A percentile compares a stretch with the other conserved stretches of the same genome.
Evolutionary conservation across 2,113 vertebrate genomes (phyloP).

Genomic region (Hylia prasina): DNA sequence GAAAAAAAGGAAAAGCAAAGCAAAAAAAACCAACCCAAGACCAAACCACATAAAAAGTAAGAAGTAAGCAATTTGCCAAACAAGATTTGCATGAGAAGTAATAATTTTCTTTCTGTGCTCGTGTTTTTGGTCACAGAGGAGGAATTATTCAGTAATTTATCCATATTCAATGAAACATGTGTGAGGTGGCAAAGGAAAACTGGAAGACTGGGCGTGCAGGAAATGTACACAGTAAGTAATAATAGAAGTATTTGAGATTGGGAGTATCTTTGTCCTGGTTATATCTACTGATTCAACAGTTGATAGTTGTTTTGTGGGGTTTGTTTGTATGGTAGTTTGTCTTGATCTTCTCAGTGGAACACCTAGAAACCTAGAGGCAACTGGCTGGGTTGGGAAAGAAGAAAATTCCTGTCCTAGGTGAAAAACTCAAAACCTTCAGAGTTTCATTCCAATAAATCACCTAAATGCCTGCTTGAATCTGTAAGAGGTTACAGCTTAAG

Average conservation of each 20-base stretch:
- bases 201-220: constrained; percentile 39
- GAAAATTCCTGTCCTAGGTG: neutral
- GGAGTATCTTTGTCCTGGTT: neutral
- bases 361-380: neutral
- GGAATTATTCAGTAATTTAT: constrained; percentile 71
- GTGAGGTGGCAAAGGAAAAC: constrained; percentile 81
- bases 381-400: neutral
- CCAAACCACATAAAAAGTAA: neutral
- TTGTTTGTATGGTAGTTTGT: neutral
- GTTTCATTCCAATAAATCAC: neutral
- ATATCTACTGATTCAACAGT: neutral
- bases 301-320: neutral
- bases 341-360: neutral
- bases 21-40: no score
- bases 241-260: neutral
- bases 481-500: neutral
- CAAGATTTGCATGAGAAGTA: neutral
- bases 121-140: constrained; percentile 54
- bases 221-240: constrained; percentile 70
- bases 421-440: neutral
- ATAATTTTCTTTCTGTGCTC: neutral
- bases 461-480: neutral
- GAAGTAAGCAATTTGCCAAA: neutral
- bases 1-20: neutral
- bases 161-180: constrained; percentile 83